These are phyloP conservation scores for Caranx melampygus DNA, from an alignment of 2,113 vertebrate species.

Conservation along the genomic window DNA sequence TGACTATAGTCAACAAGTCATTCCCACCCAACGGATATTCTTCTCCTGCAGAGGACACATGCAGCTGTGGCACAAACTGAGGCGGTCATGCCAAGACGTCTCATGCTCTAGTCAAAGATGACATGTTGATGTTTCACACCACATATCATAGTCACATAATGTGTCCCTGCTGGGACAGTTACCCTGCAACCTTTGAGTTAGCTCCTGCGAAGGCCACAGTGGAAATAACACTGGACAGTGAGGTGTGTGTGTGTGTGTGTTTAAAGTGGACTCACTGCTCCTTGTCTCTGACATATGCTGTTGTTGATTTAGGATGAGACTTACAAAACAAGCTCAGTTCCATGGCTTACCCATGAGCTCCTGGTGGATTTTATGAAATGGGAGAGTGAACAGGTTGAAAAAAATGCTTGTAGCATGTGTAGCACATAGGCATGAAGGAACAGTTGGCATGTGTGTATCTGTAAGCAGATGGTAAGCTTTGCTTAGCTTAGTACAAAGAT, in stretches of 20 bases:
- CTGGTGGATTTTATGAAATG: constrained; percentile 14
- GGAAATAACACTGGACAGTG: constrained; percentile 25
- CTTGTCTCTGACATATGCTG: constrained; percentile 29
- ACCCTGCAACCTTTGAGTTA: constrained; percentile 52
- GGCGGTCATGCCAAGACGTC: constrained; percentile 61
- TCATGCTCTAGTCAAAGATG: constrained; percentile 68
- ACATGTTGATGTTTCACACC: constrained; percentile 67
- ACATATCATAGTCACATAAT: constrained; percentile 72
- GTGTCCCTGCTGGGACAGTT: constrained; percentile 71
- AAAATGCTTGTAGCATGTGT: neutral
- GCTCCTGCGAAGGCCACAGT: constrained; percentile 26
- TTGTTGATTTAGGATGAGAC: constrained; percentile 35
- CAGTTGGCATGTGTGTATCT: too few species aligned
- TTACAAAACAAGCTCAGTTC: constrained; percentile 1
- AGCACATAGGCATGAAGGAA: too few species aligned
- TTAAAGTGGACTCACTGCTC: constrained; percentile 15
- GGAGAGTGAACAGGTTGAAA: constrained; percentile 10
- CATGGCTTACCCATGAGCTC: constrained; percentile 8
- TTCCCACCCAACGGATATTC: constrained; percentile 47
- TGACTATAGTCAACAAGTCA: constrained; percentile 66
- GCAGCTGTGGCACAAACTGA: constrained; percentile 67
- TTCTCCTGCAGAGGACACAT: constrained; percentile 46
- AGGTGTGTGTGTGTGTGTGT: constrained; percentile 14
- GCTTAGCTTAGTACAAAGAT: too few species aligned
- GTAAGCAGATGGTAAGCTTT: too few species aligned